Evolutionary conservation across 2,888 invertebrate species (phyloP).

Genomic region (Seira musarum): DNA sequence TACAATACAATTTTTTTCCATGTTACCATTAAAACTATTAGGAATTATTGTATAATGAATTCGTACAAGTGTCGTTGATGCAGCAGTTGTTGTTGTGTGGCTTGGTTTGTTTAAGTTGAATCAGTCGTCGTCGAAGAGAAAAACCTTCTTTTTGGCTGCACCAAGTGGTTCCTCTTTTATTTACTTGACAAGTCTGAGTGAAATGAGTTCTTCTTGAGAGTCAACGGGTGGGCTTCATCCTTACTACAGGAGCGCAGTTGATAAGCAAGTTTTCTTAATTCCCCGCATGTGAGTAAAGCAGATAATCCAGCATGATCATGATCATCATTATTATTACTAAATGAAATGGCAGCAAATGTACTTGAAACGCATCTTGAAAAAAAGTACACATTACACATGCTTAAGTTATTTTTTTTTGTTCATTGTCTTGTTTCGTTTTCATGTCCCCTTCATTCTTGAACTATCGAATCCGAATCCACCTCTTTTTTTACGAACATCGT

Average conservation of each 20-base stretch:
- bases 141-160: not conserved
- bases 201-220: constrained; percentile 36
- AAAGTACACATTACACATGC: constrained; percentile 33
- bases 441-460: not conserved
- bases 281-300: constrained; percentile 27
- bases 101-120: not conserved
- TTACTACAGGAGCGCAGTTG: constrained; percentile 15
- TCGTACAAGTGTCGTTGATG: not conserved
- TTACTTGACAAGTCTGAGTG: constrained; percentile 44
- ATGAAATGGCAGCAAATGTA: constrained; percentile 47
- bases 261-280: constrained; percentile 49
- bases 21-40: too few species aligned
- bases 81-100: not conserved
- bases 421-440: not conserved
- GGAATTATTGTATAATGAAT: too few species aligned
- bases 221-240: constrained; percentile 55
- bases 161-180: constrained; percentile 9
- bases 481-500: too few species aligned
- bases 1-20: too few species aligned
- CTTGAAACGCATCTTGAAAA: constrained; percentile 42
- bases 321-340: constrained; percentile 46
- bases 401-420: not conserved
- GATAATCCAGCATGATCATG: constrained; percentile 25
- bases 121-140: not conserved
- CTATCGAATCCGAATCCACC: too few species aligned